Base-by-base conservation (phyloP, 2,888 invertebrate genomes). In the Agrotis puta region DNA sequence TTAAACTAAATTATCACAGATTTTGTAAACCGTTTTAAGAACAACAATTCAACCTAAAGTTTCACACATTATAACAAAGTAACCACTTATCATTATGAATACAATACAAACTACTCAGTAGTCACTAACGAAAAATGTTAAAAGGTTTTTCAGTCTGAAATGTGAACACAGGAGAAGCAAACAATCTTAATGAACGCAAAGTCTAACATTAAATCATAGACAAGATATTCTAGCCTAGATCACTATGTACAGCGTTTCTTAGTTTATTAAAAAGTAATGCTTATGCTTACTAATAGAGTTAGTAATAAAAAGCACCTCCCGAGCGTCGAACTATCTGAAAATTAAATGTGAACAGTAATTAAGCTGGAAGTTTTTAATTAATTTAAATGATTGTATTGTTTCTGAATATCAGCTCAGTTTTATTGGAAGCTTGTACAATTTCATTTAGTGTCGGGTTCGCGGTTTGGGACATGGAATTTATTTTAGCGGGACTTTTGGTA, bases 1-100 rank as follows among this genome's bases (percentile, higher is more conserved):
- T 77, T 74, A 69, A 85, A 85, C 74, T 82, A 75, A 85, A 84
- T 72, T 85, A 85, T 85, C 85, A 85, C 85, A 85, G 85, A 84
- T 82, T 85, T 85, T 66, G 63, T 74, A 85, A 84, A 79, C 66
- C 64, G 39, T 82, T 69, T 61, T 71, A 71, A 75, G 11, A 81
- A 71, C 70, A 79, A 68, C 43, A 13, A 64, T 63, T 74, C 62
- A 16, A 64, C 53, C 39, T 59, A 14, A 67, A 63, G 53, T 14
- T 56, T 54, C 27, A 59, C 64, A 63, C 24, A 51, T 22, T 59
- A 27, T 33, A 57, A 48, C 2, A 56, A 71, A 67, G 20, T 50
- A 58, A 50, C 13, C 57, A 39, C 45, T 5, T 56, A 22, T 14
- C 11, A 61, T n/a, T 75, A 64, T 39, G 9, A 39, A 39, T 33